These are phyloP conservation scores for Melieria picta DNA, from an alignment of 2,888 invertebrate genomes.

Conservation along the genomic window DNA sequence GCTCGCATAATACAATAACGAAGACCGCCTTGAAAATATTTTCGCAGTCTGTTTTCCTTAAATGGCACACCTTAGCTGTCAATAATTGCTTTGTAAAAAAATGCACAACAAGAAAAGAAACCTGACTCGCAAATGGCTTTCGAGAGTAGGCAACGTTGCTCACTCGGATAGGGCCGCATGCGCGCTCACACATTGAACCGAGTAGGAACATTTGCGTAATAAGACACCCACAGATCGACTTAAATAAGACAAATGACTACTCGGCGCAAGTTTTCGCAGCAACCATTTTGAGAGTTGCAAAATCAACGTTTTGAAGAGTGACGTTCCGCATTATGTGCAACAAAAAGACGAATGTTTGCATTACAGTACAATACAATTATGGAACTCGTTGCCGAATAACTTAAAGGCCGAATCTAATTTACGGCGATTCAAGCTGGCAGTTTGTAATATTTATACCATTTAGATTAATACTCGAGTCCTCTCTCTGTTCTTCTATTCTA, in stretches of 20 bases:
- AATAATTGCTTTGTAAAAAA: conserved; percentile 7
- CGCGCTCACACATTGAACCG: neutral
- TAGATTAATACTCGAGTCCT: no score
- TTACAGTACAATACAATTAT: no score
- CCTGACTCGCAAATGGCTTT: neutral
- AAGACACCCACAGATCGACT: conserved; percentile 18
- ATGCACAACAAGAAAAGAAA: conserved; percentile 1
- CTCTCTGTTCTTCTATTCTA: no score
- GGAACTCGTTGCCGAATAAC: no score
- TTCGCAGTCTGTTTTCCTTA: conserved; percentile 10
- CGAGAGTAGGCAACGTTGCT: conserved; percentile 6
- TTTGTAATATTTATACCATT: no score
- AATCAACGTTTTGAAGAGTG: no score
- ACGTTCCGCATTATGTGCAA: no score
- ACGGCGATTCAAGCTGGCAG: no score
- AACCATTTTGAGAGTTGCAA: no score
- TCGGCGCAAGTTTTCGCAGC: no score
- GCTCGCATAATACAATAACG: conserved; percentile 11
- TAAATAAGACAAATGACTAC: neutral
- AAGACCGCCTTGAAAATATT: conserved; percentile 21
- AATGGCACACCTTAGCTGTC: conserved; percentile 19
- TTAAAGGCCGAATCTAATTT: no score
- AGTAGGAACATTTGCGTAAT: conserved; percentile 15
- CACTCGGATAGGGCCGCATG: conserved; percentile 1
- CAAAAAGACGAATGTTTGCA: no score